Base-by-base conservation (phyloP, 1,140 invertebrate species). In the Trachymyrmex septentrionalis region DNA sequence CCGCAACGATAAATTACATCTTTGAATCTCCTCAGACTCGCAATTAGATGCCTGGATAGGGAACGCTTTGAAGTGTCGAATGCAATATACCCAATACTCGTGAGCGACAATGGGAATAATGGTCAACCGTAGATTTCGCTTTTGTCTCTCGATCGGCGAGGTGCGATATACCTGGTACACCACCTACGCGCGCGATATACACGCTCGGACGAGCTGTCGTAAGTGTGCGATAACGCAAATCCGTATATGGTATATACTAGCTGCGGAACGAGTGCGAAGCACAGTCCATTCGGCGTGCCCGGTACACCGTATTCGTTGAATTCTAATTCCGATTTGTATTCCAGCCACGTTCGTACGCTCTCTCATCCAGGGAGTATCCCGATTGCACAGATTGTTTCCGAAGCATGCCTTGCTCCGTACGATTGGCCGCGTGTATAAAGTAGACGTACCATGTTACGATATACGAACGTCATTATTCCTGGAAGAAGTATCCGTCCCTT, bases 271-370 rank as follows among this genome's bases (percentile, higher is more conserved):
- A 69, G 14, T 61, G 44, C 75, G n/a, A 30, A 69, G 24, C 84
- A 21, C 9, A 55, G 71, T 6, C 55, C 82, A 87, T 84, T 87
- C 75, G 85, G 55, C 53, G 19, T 67, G 66, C 38, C 55, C 55
- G 50, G 30, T 87, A 57, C 63, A 64, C 87, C 77, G 85, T 81
- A 76, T 81, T 61, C 82, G 84, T 81, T 92, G 91, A 88, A 92
- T 88, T 78, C 87, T 90, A 73, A 90, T 91, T 92, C 10, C 90
- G 86, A 93, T 93, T 93, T 91, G 91, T 93, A 93, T 93, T 90
- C 92, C 80, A 84, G 69, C 85, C 88, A 88, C 90, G 92, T 92
- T 78, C 34, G 38, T 38, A 44, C 71, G 64, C 59, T 81, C 75
- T 88, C 86, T 82, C 85, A 87, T 77, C 82, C 66, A 48, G 63